A percentile compares a stretch with the other conserved stretches of the same genome.
Evolutionary conservation across 2,797 vertebrate species (phyloP).

Genomic region (Arctocebus calabarensis): DNA sequence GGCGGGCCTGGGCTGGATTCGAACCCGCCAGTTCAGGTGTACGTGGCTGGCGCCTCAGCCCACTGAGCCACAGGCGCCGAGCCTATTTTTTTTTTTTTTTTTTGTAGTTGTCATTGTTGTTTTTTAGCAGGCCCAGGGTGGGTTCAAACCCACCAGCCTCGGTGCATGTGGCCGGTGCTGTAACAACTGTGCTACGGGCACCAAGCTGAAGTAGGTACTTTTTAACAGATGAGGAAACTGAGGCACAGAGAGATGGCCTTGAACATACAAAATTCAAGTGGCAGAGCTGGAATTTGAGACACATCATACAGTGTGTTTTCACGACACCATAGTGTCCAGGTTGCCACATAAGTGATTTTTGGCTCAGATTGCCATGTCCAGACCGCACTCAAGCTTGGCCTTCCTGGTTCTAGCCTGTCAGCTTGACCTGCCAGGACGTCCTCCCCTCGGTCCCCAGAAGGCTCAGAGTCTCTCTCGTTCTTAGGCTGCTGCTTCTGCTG

Average conservation of each 20-base stretch:
- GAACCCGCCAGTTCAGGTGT: too few species aligned
- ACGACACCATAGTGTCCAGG: not conserved
- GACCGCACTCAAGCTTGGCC: not conserved
- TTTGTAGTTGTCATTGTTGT: too few species aligned
- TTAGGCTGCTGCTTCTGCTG: not conserved
- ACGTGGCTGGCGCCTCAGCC: too few species aligned
- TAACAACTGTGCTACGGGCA: too few species aligned
- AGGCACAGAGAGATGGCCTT: not conserved
- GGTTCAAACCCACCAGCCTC: too few species aligned
- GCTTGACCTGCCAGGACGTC: not conserved
- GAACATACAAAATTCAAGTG: not conserved
- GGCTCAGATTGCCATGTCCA: not conserved
- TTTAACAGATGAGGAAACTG: not conserved
- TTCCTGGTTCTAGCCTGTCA: rapidly evolving
- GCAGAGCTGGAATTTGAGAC: not conserved
- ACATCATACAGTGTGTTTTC: rapidly evolving
- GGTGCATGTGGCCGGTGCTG: too few species aligned
- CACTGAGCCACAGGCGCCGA: too few species aligned
- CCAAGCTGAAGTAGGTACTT: not conserved
- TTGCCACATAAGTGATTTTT: rapidly evolving
- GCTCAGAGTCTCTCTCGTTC: not conserved
- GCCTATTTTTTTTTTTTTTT: too few species aligned
- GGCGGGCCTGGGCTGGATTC: too few species aligned
- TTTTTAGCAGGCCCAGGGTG: too few species aligned
- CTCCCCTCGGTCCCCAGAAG: rapidly evolving